Evolutionary conservation across 1,140 invertebrate genomes (phyloP).

Genomic region (Euwallacea similis): DNA sequence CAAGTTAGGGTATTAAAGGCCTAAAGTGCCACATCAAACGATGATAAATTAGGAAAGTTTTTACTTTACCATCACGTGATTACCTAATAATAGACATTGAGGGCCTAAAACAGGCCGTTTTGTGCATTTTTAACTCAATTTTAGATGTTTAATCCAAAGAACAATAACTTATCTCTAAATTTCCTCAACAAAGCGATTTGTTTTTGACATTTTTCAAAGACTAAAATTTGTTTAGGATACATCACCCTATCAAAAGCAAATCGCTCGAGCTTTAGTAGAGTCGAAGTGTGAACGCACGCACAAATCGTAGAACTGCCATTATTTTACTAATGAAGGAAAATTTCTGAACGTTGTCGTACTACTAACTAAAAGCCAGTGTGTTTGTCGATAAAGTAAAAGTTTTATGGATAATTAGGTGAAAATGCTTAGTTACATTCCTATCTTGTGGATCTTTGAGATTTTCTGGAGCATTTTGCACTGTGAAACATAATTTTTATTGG

Average conservation of each 20-base stretch:
- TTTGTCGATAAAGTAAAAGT: neutral
- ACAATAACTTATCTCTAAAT: too few species aligned
- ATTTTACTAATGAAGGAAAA: slow-evolving; percentile 3
- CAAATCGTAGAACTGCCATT: slow-evolving; percentile 29
- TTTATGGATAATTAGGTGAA: too few species aligned
- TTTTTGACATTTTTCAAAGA: slow-evolving; percentile 11
- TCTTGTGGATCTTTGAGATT: neutral
- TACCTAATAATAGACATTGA: too few species aligned
- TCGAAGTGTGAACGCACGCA: slow-evolving; percentile 19
- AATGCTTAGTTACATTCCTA: slow-evolving; percentile 20
- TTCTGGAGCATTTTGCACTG: neutral
- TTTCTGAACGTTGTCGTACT: neutral
- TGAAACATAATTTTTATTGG: slow-evolving; percentile 3
- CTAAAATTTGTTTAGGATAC: slow-evolving; percentile 13
- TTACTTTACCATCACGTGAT: too few species aligned
- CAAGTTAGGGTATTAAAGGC: too few species aligned
- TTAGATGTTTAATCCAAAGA: too few species aligned
- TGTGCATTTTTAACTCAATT: too few species aligned
- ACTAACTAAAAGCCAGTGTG: slow-evolving; percentile 7
- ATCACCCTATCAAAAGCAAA: neutral
- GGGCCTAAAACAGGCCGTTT: too few species aligned
- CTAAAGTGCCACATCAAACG: too few species aligned
- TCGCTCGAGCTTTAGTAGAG: slow-evolving; percentile 14
- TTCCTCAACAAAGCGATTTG: neutral
- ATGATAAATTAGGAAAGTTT: too few species aligned